Conservation (phyloP, 2,888 invertebrate species). For the Amblyteles armatorius region DNA sequence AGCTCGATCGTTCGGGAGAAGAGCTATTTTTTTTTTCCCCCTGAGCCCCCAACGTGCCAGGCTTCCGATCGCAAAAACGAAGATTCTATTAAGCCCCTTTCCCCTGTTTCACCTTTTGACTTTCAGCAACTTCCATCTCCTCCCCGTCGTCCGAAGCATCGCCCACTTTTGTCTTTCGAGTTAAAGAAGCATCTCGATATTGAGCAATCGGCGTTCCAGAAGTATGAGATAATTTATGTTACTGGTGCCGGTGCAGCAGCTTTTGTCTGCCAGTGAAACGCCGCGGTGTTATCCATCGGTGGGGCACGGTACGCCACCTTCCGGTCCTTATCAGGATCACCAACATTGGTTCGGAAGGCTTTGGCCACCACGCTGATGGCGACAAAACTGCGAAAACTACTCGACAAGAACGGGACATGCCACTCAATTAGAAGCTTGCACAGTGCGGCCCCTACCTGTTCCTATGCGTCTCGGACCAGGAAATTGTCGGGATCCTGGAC, state of each 20-base stretch:
- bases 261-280: too few relatives aligned
- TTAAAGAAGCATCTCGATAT: neutral
- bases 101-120: slow-evolving; percentile 10
- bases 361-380: too few relatives aligned
- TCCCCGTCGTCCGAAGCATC: neutral
- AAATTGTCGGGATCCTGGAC: neutral
- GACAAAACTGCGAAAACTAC: too few relatives aligned
- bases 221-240: too few relatives aligned
- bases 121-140: slow-evolving; percentile 8
- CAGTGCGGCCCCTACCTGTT: neutral
- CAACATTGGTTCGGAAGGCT: too few relatives aligned
- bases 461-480: neutral
- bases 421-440: slow-evolving; percentile 20
- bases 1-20: slow-evolving; percentile 1
- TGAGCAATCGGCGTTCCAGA: too few relatives aligned
- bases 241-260: too few relatives aligned
- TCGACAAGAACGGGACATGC: too few relatives aligned
- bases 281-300: too few relatives aligned
- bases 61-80: slow-evolving; percentile 2
- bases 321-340: too few relatives aligned
- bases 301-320: too few relatives aligned
- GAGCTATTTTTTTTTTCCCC: slow-evolving; percentile 1
- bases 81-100: slow-evolving; percentile 7
- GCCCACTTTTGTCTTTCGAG: neutral
- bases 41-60: slow-evolving; percentile 6